phyloP scores from a whole-genome alignment of 2,888 invertebrate species.

The Phalangium opilio region DNA sequence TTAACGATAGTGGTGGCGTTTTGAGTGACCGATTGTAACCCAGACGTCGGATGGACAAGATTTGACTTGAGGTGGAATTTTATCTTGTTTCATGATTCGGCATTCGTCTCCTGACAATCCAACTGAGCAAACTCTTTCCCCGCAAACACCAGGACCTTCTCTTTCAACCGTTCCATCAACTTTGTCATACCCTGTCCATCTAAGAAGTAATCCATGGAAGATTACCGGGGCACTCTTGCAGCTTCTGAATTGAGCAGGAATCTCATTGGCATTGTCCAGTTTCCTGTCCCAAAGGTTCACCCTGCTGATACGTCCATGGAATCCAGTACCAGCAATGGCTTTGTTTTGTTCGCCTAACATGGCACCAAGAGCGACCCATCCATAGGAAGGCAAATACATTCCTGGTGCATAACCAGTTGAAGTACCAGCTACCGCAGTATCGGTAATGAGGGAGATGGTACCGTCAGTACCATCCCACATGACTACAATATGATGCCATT shows the following conservation, averaged over 20 bases:
- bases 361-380: conserved; percentile 82
- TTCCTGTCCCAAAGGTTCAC: conserved; percentile 88
- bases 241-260: conserved; percentile 83
- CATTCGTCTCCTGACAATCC: conserved; percentile 75
- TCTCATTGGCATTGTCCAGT: conserved; percentile 75
- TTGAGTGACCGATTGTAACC: conserved; percentile 80
- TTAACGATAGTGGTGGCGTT: conserved; percentile 77
- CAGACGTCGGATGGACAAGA: conserved; percentile 87
- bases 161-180: conserved; percentile 76
- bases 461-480: conserved; percentile 86
- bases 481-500: conserved; percentile 89
- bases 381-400: conserved; percentile 42
- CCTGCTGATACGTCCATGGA: conserved; percentile 86
- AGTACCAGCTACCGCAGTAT: conserved; percentile 85
- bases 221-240: conserved; percentile 82
- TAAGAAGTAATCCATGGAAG: conserved; percentile 65
- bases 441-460: conserved; percentile 76
- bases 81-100: conserved; percentile 65
- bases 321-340: conserved; percentile 73
- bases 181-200: conserved; percentile 80
- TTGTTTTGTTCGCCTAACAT: conserved; percentile 55
- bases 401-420: conserved; percentile 75
- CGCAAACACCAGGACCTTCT: conserved; percentile 79
- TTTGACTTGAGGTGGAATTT: conserved; percentile 66
- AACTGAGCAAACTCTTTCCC: conserved; percentile 70